Conservation (phyloP, 2,888 invertebrate genomes). For the Limenitis camilla region DNA sequence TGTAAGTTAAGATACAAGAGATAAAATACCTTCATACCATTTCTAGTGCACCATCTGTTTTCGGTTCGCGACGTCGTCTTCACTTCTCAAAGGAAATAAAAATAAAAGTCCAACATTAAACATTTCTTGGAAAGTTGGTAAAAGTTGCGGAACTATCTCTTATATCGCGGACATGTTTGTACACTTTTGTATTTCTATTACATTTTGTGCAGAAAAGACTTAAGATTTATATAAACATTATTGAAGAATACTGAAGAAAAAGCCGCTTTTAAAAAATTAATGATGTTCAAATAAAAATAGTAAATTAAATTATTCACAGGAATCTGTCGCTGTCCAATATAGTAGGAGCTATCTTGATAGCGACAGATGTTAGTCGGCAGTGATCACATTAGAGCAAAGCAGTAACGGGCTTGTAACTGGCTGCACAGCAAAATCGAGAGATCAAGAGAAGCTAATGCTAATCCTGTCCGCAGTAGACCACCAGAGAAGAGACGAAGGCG, state of each 20-base stretch:
- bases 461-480: no score
- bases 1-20: background rate
- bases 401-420: no score
- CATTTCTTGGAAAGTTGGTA: conserved; percentile 50
- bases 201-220: background rate
- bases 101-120: conserved; percentile 61
- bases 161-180: conserved; percentile 13
- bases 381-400: no score
- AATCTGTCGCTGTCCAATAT: no score
- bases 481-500: no score
- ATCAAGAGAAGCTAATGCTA: no score
- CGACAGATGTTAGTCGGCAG: no score
- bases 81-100: conserved; percentile 33
- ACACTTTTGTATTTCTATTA: conserved; percentile 10
- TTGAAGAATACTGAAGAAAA: background rate
- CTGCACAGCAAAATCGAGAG: no score
- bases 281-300: no score
- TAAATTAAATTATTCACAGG: no score
- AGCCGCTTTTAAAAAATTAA: no score
- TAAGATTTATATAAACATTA: background rate
- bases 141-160: conserved; percentile 45
- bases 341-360: no score
- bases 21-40: background rate
- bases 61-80: conserved; percentile 25
- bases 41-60: background rate